Base-by-base conservation (phyloP, 1,140 invertebrate species). In the Hypothenemus hampei region DNA sequence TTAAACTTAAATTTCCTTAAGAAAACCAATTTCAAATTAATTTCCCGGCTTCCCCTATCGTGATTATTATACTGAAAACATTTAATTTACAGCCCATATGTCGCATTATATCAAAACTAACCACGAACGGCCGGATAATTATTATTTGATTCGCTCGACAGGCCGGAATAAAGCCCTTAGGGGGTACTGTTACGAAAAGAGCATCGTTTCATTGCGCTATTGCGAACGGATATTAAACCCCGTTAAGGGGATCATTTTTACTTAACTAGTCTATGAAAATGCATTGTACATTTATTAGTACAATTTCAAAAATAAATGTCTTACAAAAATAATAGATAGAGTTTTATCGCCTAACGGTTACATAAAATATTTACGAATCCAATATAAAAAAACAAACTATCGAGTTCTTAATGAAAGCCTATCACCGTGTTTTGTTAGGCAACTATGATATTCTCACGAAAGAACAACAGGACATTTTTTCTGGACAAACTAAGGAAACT, bases 121-220 rank as follows among this genome's bases (percentile, higher is more conserved):
- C 49, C 49, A 35, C 49, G 44, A 52, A 52, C 44, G 49, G 49
- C 49, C 15, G 40, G 6, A 40, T 43, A 52, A 52, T 52, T 52
- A 52, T 52, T 52, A 52, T 43, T 52, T 35, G 49, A 31, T n/a
- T n/a, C n/a, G 18, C 49, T n/a, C 49, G 44, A 43, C 20, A 15
- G 36, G 35, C 24, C 49, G 49, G 49, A 52, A 52, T 29, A 7
- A 7, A 48, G 16, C 22, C 31, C 47, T 7, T 13, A 26, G 22
- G 36, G 31, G 35, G 11, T 19, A 19, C 13, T 29, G 15, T 29
- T 29, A 29, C 11, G 24, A 36, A 36, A 26, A 50, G 35, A 50
- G 47, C 35, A 50, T 18, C 19, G 26, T 29, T 29, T n/a, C n/a
- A n/a, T n/a, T n/a, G n/a, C n/a, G n/a, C n/a, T n/a, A n/a, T n/a